phyloP scores from a whole-genome alignment of 1,140 invertebrate species.

The Neomicropteryx cornuta region DNA sequence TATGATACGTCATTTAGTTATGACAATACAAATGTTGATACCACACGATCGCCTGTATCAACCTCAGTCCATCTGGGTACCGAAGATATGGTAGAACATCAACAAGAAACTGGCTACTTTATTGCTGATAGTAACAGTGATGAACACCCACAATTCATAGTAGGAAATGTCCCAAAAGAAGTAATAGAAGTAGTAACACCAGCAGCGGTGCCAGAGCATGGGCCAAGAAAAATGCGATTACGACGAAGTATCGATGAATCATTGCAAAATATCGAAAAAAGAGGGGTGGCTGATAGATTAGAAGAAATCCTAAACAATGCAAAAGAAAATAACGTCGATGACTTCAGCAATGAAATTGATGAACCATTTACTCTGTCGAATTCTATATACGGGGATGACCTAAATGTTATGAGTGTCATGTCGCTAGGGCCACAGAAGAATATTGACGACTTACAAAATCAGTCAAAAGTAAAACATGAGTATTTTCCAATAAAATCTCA shows the following conservation, averaged over 20 bases:
- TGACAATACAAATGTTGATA: slow-evolving; percentile 30
- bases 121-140: slow-evolving; percentile 16
- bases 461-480: slow-evolving; percentile 15
- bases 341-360: slow-evolving; percentile 36
- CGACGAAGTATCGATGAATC: slow-evolving; percentile 18
- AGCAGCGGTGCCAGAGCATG: slow-evolving; percentile 45
- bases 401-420: too few species aligned
- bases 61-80: slow-evolving; percentile 36
- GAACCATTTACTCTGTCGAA: slow-evolving; percentile 16
- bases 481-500: too few species aligned
- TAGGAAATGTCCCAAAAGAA: slow-evolving; percentile 43
- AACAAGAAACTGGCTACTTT: slow-evolving; percentile 22
- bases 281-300: slow-evolving; percentile 24
- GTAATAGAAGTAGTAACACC: slow-evolving; percentile 39
- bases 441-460: slow-evolving; percentile 10
- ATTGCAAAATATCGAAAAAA: slow-evolving; percentile 9
- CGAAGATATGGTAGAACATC: slow-evolving; percentile 29
- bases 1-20: slow-evolving; percentile 31
- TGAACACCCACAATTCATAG: slow-evolving; percentile 39
- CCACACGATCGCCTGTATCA: slow-evolving; percentile 27
- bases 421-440: background rate
- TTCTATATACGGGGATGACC: background rate
- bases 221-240: slow-evolving; percentile 37
- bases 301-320: slow-evolving; percentile 30
- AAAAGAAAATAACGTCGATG: slow-evolving; percentile 24